Conservation (phyloP, 35 echinoderm and acorn worm species). For the Holothuria glaberrima region DNA sequence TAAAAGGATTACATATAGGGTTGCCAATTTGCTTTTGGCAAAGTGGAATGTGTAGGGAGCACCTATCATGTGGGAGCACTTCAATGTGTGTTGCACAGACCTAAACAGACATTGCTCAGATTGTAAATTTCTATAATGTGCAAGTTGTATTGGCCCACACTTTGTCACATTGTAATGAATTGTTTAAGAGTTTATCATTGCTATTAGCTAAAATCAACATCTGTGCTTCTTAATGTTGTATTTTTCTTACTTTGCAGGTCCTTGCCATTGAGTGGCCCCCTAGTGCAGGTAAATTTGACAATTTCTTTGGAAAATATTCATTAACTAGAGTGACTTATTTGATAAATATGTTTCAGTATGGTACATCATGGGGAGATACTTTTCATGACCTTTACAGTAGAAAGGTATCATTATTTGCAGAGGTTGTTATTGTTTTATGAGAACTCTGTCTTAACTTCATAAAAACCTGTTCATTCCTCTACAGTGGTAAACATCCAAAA, state of each 20-base stretch:
- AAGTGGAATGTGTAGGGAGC: neutral
- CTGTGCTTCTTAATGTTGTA: too few species aligned
- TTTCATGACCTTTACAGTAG: neutral
- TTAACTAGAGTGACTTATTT: neutral
- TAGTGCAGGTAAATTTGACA: neutral
- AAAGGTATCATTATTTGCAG: neutral
- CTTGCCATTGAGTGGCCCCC: conserved; percentile 26
- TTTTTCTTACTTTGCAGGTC: conserved; percentile 5
- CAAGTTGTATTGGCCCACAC: neutral
- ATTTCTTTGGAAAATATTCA: neutral
- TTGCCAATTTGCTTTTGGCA: neutral
- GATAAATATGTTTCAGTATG: neutral
- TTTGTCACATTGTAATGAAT: neutral
- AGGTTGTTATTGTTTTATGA: neutral
- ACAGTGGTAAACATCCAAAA: too few species aligned
- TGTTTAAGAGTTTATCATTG: neutral
- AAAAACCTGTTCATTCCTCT: neutral
- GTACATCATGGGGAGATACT: neutral
- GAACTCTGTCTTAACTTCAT: neutral
- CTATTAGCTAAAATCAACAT: too few species aligned
- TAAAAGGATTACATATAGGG: neutral
- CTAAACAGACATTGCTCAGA: too few species aligned
- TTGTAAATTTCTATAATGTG: neutral
- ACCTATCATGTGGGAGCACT: neutral
- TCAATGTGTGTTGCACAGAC: neutral